Evolutionary conservation across 2,888 invertebrate species (phyloP).

Genomic region (Myopa testacea): DNA sequence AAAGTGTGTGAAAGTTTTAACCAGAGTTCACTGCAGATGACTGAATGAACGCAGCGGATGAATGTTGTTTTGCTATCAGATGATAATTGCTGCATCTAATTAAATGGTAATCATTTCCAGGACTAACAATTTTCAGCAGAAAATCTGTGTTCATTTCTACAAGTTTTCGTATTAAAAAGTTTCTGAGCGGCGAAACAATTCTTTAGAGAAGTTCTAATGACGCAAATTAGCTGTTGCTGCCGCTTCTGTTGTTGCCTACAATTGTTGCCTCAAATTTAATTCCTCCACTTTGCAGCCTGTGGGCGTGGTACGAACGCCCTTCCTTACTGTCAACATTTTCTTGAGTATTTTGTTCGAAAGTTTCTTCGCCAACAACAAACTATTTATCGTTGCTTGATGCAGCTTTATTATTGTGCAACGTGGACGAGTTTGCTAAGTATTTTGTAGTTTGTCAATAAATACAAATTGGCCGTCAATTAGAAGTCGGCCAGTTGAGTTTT

Average conservation of each 20-base stretch:
- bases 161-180: slow-evolving; percentile 15
- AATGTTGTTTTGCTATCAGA: not conserved
- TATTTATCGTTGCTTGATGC: not conserved
- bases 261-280: too few species aligned
- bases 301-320: not conserved
- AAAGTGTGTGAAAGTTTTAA: too few species aligned
- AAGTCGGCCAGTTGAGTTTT: not conserved
- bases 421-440: not conserved
- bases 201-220: not conserved
- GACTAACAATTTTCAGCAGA: not conserved
- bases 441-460: not conserved
- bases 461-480: not conserved
- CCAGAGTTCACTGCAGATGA: too few species aligned
- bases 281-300: too few species aligned
- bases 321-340: not conserved
- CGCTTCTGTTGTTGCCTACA: too few species aligned
- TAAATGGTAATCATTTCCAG: slow-evolving; percentile 7
- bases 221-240: too few species aligned
- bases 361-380: not conserved
- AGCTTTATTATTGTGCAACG: not conserved
- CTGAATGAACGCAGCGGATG: too few species aligned
- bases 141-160: not conserved
- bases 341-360: not conserved
- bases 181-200: not conserved
- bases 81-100: slow-evolving; percentile 5